A percentile compares a stretch with the other conserved stretches of the same genome.
These are phyloP conservation scores for Spilarctia lutea DNA, from an alignment of 2,888 invertebrate genomes.

Conservation along the genomic window DNA sequence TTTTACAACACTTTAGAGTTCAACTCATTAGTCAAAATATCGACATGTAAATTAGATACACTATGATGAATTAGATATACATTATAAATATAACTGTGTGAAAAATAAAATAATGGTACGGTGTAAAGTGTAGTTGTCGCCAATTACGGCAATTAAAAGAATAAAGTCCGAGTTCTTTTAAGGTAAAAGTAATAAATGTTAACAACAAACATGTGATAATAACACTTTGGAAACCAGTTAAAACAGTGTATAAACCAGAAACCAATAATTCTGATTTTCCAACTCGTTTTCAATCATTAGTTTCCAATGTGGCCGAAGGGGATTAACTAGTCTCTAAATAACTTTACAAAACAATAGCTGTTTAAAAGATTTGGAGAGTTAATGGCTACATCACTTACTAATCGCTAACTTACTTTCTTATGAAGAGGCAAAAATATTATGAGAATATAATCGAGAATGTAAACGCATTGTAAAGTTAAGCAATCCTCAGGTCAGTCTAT, in stretches of 20 bases:
- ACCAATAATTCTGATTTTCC: too few species aligned
- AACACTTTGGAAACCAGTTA: background rate
- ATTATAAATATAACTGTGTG: background rate
- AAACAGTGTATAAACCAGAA: too few species aligned
- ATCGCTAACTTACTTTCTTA: too few species aligned
- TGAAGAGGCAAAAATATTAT: too few species aligned
- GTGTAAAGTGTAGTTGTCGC: background rate
- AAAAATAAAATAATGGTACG: background rate
- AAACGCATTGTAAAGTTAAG: background rate
- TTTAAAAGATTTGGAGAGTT: too few species aligned
- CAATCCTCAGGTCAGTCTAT: background rate
- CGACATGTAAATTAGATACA: background rate
- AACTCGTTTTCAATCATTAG: too few species aligned
- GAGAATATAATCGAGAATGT: too few species aligned
- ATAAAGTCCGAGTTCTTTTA: background rate
- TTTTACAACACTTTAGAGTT: background rate
- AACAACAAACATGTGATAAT: background rate
- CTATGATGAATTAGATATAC: too few species aligned
- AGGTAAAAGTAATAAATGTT: background rate
- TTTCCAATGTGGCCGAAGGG: too few species aligned
- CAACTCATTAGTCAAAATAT: background rate
- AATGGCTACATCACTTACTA: too few species aligned
- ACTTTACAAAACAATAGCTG: too few species aligned
- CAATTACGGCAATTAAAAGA: background rate
- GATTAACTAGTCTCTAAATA: too few species aligned